Base-by-base conservation (phyloP, 2,888 invertebrate species). In the Parasteatoda lunata region DNA sequence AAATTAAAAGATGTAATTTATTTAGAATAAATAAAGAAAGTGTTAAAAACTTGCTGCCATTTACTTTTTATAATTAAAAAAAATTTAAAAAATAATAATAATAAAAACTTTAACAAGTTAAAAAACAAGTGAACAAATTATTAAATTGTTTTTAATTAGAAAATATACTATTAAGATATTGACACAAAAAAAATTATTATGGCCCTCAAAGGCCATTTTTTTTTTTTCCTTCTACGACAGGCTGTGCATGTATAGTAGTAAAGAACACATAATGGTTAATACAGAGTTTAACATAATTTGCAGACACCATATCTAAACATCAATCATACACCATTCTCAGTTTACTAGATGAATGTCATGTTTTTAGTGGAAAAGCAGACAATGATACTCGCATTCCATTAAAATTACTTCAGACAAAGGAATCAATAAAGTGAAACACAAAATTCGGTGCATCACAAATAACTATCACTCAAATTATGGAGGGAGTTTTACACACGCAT, bases 271-370 rank as follows among this genome's bases (percentile, higher is more conserved):
- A 59, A 59, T 59, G 59, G n/a, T 9, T 13, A 59, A 59, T 59
- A 13, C 59, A 59, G 59, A 13, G 9, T 59, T 59, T 59, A 49
- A 77, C 76, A 86, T 71, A 86, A 54, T 72, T 71, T 75, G 59
- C 59, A 79, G 75, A 80, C 85, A 86, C 85, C 78, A 69, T 75
- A 59, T 30, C 0, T 71, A 69, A 68, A 47, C 75, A 78, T 51
- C 85, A 80, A 71, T 65, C 80, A 80, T 70, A 80, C 85, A 76
- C 48, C 76, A 80, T 79, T 77, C 69, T 70, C 59, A 73, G 75
- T 52, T 73, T 30, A 75, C 64, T 49, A 68, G 59, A 75, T 79
- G 66, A 86, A 86, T 86, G 85, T 86, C 85, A 86, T 86, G 85
- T 80, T 80, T 84, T 86, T 80, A 86, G 80, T 86, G 52, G 77